Percentiles rank a stretch among this genome's conserved stretches.
These are phyloP conservation scores for Bembecia ichneumoniformis DNA, from an alignment of 2,888 invertebrate species.

Conservation along the genomic window DNA sequence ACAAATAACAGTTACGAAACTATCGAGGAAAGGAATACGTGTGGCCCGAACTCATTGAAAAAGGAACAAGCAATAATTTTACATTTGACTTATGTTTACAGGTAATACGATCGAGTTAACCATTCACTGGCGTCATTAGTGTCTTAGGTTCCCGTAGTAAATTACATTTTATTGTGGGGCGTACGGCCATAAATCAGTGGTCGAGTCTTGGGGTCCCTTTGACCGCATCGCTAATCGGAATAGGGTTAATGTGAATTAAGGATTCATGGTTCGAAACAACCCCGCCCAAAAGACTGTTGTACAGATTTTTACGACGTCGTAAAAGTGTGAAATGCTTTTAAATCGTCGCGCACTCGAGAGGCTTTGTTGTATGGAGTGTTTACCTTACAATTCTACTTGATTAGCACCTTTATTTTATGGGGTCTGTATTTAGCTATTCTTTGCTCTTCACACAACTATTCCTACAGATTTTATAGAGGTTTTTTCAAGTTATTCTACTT, in stretches of 20 bases:
- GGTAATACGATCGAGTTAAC: not conserved
- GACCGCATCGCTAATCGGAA: conserved; percentile 13
- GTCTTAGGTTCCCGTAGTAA: conserved; percentile 27
- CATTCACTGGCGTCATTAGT: conserved; percentile 15
- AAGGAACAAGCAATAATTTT: not conserved
- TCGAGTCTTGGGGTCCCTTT: conserved; percentile 20
- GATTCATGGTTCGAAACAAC: conserved; percentile 25
- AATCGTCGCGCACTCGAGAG: conserved; percentile 7
- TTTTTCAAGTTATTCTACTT: too few relatives aligned
- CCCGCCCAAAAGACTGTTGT: conserved; percentile 15
- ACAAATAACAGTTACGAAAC: too few relatives aligned
- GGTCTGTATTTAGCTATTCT: too few relatives aligned
- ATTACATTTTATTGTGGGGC: conserved; percentile 31
- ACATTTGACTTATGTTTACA: conserved; percentile 14
- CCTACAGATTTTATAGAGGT: too few relatives aligned
- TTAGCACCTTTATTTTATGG: not conserved
- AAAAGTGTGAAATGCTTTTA: conserved; percentile 29
- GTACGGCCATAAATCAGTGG: conserved; percentile 28
- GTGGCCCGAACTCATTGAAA: too few relatives aligned
- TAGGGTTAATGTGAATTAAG: conserved; percentile 25
- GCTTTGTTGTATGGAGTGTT: conserved; percentile 16
- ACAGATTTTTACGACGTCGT: conserved; percentile 25
- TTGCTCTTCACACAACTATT: too few relatives aligned
- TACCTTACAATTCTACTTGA: conserved; percentile 3
- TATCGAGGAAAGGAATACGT: too few relatives aligned